Evolutionary conservation across 2,888 invertebrate species (phyloP), one percentile per base, ranked within the genome.

Genomic region (Ctenicera cuprea): DNA sequence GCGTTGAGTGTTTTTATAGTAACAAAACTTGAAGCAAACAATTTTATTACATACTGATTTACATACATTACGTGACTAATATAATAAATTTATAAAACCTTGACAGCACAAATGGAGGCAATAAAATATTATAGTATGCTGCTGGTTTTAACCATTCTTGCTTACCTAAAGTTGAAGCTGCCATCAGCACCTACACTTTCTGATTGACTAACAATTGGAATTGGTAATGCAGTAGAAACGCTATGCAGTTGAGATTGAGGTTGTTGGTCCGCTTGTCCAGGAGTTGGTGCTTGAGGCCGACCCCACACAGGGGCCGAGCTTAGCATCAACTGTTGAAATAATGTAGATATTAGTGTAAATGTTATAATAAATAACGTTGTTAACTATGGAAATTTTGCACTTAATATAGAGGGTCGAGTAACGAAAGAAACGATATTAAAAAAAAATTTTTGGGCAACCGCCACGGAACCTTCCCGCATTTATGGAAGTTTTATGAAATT

Each of bases 151-250:
- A 38, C 38, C 14, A 45, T 45, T 14, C 14, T 16, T 45, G n/a
- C 43, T 74, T 79, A 89, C 88, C 88, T 88, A 82, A 84, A 88
- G 76, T 87, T 89, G 73, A 86, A 88, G 77, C 86, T 87, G 43
- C 89, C 89, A 84, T 88, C 88, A 5, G 86, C 81, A 81, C 87
- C 87, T 68, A 84, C 86, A 41, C 85, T 84, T 79, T 87, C 88
- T 63, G 86, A 85, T 81, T 89, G 88, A 41, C 84, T 86, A n/a
- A 89, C 78, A 54, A 89, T 89, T 43, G 88, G 85, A 54, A 88
- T 86, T n/a, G 87, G 84, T n/a, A 88, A 86, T 50, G 85, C 84
- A 22, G 84, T 82, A 9, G 84, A 81, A 52, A 4, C 37, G 12
- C 52, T n/a, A 12, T 52, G 54, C 7, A 45, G 52, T 12, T 45